Base-by-base conservation (phyloP, 1,140 invertebrate species). In the Anastatus disparis region DNA sequence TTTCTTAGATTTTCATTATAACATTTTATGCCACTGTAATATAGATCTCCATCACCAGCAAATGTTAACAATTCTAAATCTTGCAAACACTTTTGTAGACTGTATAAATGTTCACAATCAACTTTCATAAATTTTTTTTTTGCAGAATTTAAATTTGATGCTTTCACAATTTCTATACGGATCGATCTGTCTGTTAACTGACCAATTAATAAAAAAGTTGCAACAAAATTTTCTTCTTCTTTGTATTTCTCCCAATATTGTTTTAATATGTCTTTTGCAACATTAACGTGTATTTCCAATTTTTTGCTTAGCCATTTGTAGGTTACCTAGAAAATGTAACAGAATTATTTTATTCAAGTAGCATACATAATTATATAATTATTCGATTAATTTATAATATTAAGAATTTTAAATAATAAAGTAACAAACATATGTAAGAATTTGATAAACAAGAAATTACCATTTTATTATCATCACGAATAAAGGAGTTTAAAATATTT, bases 281-380 rank as follows among this genome's bases (percentile, higher is more conserved):
- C 4, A 67, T 86, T 85, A 7, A 85, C 81, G 55, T 86, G 84
- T 44, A 86, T 58, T 66, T 81, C 77, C 0, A 85, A 50, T 35
- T 84, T 77, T 68, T 84, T 84, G 40, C 85, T 86, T 17, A 86
- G 50, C 83, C 84, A 85, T 77, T 85, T 85, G 46, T 86, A 86
- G 0, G 85, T 85, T 8, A 86, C 81, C 83, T 85, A 63, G 58
- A 74, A 76, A 67, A 65, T 52, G 66, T n/a, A n/a, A n/a, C n/a
- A n/a, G n/a, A n/a, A n/a, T n/a, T n/a, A n/a, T n/a, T n/a, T n/a
- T n/a, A n/a, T n/a, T n/a, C n/a, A n/a, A n/a, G n/a, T n/a, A n/a
- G n/a, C n/a, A n/a, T n/a, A n/a, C n/a, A n/a, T n/a, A n/a, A n/a
- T n/a, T n/a, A n/a, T n/a, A n/a, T n/a, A n/a, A n/a, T n/a, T n/a